These are phyloP conservation scores for Ailuropoda melanoleuca DNA, from an alignment of 2,113 vertebrate species.

Conservation along the genomic window DNA sequence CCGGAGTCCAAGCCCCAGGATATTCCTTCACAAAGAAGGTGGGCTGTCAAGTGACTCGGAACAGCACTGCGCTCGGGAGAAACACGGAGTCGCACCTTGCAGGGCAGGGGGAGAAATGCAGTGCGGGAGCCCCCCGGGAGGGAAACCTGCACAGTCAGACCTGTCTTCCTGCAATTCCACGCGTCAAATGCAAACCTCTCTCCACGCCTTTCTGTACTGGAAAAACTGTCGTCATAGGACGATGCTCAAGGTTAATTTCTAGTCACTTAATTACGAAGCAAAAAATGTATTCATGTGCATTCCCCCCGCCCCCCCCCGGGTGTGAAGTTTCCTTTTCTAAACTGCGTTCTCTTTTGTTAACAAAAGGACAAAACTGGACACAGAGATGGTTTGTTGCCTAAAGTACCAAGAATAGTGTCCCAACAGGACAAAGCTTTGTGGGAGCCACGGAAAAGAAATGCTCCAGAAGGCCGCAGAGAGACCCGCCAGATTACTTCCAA, in stretches of 20 bases:
- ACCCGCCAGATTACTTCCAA: not conserved
- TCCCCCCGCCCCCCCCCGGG: no score
- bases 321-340: not conserved
- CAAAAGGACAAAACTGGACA: not conserved
- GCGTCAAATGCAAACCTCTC: not conserved
- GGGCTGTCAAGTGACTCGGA: not conserved
- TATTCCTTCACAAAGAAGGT: not conserved
- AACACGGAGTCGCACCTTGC: not conserved
- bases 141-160: not conserved
- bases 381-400: not conserved
- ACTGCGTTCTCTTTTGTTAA: not conserved
- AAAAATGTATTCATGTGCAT: not conserved
- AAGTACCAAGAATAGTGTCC: not conserved
- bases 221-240: not conserved
- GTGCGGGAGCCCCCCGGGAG: accelerated
- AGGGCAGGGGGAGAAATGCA: not conserved
- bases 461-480: not conserved
- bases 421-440: not conserved
- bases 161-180: not conserved
- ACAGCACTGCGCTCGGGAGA: not conserved
- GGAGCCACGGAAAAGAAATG: not conserved
- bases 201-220: not conserved
- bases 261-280: not conserved
- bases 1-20: not conserved
- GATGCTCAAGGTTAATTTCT: not conserved